These are phyloP conservation scores for Lipophrys pholis DNA, from an alignment of 2,113 vertebrate genomes.

Conservation along the genomic window DNA sequence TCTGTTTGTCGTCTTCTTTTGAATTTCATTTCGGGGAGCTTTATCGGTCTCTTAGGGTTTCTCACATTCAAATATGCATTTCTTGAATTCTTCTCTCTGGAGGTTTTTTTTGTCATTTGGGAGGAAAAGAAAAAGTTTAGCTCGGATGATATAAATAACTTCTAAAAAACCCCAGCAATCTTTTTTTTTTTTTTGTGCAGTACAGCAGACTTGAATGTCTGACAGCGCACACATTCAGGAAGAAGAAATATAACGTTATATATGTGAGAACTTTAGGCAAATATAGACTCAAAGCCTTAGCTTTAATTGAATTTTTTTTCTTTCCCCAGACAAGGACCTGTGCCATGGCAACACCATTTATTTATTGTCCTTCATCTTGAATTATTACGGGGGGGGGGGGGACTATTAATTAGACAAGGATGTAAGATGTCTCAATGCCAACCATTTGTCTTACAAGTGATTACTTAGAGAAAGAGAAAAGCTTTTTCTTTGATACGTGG, in stretches of 20 bases:
- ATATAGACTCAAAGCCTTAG: constrained; percentile 34
- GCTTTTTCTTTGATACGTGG: constrained; percentile 56
- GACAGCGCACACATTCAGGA: constrained; percentile 13
- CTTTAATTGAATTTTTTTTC: constrained; percentile 55
- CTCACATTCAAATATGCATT: neutral
- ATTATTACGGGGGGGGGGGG: constrained; percentile 63
- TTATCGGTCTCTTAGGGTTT: neutral
- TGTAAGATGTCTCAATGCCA: constrained; percentile 74
- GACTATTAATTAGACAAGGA: constrained; percentile 73
- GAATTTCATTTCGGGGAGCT: neutral
- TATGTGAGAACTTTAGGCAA: constrained; percentile 33
- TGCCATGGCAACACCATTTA: constrained; percentile 50
- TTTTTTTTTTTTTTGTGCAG: constrained; percentile 4
- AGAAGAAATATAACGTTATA: constrained; percentile 8
- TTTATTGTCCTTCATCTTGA: constrained; percentile 72
- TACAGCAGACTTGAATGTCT: neutral
- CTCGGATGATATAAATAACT: neutral
- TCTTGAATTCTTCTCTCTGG: neutral
- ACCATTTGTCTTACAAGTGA: constrained; percentile 74
- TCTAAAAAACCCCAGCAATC: neutral
- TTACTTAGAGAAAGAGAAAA: constrained; percentile 64
- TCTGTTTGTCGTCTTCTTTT: constrained; percentile 1
- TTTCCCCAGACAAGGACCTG: constrained; percentile 44
- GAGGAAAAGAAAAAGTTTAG: neutral
- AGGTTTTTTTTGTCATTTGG: neutral